Base-by-base conservation (phyloP, 1,140 invertebrate genomes). In the Sitobion miscanthi region DNA sequence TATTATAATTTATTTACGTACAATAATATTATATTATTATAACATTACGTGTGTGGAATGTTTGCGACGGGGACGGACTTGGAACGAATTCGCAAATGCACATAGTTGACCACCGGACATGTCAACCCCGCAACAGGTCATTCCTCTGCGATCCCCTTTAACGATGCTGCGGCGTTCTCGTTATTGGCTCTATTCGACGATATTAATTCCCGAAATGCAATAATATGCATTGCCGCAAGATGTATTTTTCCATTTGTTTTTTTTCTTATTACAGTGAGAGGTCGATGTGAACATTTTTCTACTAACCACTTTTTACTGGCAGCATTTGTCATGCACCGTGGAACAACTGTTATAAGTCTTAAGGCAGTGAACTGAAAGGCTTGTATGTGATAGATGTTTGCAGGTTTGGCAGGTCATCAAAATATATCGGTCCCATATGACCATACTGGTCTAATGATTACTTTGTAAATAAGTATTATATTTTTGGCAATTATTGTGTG, bases 1-100 rank as follows among this genome's bases (percentile, higher is more conserved):
- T 69, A 69, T 77, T n/a, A 69, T 69, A 77, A 77, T 17, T 17
- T 77, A n/a, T n/a, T 77, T 77, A 20, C 14, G 62, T 77, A n/a
- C 30, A 77, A n/a, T 17, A 77, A 77, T 77, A 77, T 77, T 77
- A 77, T 77, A 77, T 77, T 77, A n/a, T 77, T 77, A 77, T 77
- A 17, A 23, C 38, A 30, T 85, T 85, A 85, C 83, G 35, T 42
- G 82, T 38, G 5, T 23, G 21, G 82, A 23, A 42, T 85, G 38
- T 42, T 23, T 42, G 82, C 38, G 2, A 45, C 38, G 38, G 83
- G 7, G 8, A 45, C 9, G 23, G 42, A 45, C 83, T 85, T 25
- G 23, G 23, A 45, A 45, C 42, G 38, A 45, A 42, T 85, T 85
- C 38, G 8, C 2, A 42, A 85, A 45, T 42, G 23, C 21, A 77